Evolutionary conservation across 2,113 vertebrate genomes (phyloP).

Genomic region (Fulica atra): DNA sequence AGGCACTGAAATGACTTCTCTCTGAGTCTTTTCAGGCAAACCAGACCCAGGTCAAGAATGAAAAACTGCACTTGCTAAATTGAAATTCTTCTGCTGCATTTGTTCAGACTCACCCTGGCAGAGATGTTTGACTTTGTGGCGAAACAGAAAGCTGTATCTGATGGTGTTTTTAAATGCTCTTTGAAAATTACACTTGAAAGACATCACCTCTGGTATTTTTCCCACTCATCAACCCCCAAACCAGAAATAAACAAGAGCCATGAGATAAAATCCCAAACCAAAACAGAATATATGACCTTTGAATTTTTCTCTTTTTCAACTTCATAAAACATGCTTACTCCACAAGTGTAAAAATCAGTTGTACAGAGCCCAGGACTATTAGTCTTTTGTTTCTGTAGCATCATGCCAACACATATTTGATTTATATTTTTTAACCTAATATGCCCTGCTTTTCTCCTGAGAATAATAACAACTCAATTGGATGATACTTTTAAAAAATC

Average conservation of each 20-base stretch:
- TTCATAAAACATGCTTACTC: background rate
- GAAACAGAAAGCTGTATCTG: constrained; percentile 11
- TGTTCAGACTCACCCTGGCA: background rate
- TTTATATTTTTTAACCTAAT: background rate
- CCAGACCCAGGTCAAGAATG: background rate
- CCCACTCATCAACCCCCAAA: background rate
- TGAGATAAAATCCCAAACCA: background rate
- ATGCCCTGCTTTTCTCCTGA: background rate
- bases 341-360: background rate
- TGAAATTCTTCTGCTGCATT: background rate
- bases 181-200: constrained; percentile 19
- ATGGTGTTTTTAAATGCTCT: background rate
- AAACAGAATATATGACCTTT: background rate
- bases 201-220: background rate
- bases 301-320: background rate
- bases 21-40: background rate
- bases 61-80: background rate
- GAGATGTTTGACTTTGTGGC: constrained; percentile 6
- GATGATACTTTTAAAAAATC: constrained; percentile 25
- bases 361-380: background rate
- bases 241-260: background rate
- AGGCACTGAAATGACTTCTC: background rate
- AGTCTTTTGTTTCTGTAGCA: background rate
- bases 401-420: background rate
- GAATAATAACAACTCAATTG: background rate